Conservation (phyloP, 2,113 vertebrate species). For the Apeltes quadracus region DNA sequence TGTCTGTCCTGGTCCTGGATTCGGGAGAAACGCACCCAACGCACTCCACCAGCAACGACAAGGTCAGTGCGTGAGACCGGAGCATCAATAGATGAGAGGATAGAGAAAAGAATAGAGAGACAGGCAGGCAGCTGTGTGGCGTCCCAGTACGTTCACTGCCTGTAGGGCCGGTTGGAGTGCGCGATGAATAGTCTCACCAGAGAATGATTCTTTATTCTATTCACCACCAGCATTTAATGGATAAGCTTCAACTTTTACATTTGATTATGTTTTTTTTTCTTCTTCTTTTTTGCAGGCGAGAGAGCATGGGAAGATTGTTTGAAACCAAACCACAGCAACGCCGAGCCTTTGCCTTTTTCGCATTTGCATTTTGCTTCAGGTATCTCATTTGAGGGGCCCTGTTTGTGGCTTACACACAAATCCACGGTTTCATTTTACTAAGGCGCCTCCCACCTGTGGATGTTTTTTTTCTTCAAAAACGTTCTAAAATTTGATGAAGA, state of each 20-base stretch:
- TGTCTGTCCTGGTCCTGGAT: conserved; percentile 77
- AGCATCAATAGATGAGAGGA: conserved; percentile 38
- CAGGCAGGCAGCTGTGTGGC: conserved; percentile 38
- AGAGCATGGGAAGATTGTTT: conserved; percentile 82
- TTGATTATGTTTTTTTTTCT: conserved; percentile 16
- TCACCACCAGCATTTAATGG: too few species aligned
- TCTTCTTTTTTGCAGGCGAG: conserved; percentile 68
- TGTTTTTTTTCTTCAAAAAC: conserved; percentile 25
- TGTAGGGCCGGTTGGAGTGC: conserved; percentile 40
- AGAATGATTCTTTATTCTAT: conserved; percentile 40
- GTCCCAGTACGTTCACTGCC: conserved; percentile 35
- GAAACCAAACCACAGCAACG: conserved; percentile 64
- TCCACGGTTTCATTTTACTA: conserved; percentile 39
- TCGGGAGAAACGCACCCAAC: conserved; percentile 70
- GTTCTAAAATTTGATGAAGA: conserved; percentile 4
- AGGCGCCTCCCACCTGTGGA: conserved; percentile 10
- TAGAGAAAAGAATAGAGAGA: conserved; percentile 6
- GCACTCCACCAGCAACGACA: conserved; percentile 76
- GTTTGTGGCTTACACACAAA: conserved; percentile 36
- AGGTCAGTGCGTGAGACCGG: conserved; percentile 71
- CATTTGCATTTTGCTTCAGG: conserved; percentile 51
- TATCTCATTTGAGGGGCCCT: conserved; percentile 29
- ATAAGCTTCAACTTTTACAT: conserved; percentile 4
- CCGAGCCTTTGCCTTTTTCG: conserved; percentile 31
- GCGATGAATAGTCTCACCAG: conserved; percentile 36